Evolutionary conservation across 2,797 vertebrate genomes (phyloP).

Genomic region (Pygocentrus nattereri): DNA sequence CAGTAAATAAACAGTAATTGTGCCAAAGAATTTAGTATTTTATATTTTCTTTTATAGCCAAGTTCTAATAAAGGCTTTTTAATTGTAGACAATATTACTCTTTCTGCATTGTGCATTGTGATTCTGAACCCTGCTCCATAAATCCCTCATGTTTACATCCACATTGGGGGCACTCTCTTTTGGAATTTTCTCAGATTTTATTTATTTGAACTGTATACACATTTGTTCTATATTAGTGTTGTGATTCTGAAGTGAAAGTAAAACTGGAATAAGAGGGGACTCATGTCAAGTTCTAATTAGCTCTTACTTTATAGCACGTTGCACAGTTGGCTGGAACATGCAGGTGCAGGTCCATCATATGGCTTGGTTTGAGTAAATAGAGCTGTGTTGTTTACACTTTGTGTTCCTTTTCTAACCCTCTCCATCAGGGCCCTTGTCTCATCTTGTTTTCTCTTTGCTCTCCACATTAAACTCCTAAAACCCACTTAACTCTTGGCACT

Average conservation of each 20-base stretch:
- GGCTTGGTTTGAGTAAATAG: slow-evolving; percentile 43
- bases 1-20: too few species aligned
- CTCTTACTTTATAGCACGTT: not conserved
- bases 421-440: slow-evolving; percentile 43
- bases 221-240: too few species aligned
- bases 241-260: not conserved
- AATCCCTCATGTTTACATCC: too few species aligned
- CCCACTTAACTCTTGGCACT: slow-evolving; percentile 52
- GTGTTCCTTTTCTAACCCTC: slow-evolving; percentile 30
- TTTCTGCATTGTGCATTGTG: too few species aligned
- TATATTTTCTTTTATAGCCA: too few species aligned
- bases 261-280: not conserved
- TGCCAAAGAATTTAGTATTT: too few species aligned
- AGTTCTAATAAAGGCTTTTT: too few species aligned
- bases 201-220: not conserved
- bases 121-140: too few species aligned
- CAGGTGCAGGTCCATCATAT: slow-evolving; percentile 34
- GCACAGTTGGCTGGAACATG: not conserved
- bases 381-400: slow-evolving; percentile 27
- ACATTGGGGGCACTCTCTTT: too few species aligned
- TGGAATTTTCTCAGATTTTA: not conserved
- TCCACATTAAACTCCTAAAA: slow-evolving; percentile 51
- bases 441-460: slow-evolving; percentile 45
- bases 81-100: too few species aligned
- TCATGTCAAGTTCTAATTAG: not conserved